phyloP scores from a whole-genome alignment of 1,140 invertebrate species.

The Archivesica marissinica region DNA sequence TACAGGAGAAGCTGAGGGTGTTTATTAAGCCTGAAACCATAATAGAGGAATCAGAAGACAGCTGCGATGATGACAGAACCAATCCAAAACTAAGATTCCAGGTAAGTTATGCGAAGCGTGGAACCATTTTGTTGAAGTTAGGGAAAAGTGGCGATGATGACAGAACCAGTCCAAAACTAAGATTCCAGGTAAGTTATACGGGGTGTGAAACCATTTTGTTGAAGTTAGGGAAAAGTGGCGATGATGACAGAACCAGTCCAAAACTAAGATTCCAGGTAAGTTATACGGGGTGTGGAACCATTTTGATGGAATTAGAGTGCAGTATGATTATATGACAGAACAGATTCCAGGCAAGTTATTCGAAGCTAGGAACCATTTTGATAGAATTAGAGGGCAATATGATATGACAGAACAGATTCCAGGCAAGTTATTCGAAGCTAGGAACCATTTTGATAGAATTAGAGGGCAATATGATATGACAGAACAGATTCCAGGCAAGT shows the following conservation, averaged over 20 bases:
- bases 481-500: no score
- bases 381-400: no score
- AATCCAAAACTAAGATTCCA: constrained; percentile 42
- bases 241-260: constrained; percentile 46
- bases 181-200: constrained; percentile 21
- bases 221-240: constrained; percentile 18
- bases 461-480: no score
- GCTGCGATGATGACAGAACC: constrained; percentile 57
- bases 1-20: constrained; percentile 25
- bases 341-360: no score
- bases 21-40: constrained; percentile 54
- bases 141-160: constrained; percentile 52
- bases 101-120: neutral
- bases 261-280: constrained; percentile 42
- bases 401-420: no score
- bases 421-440: no score
- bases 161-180: constrained; percentile 53
- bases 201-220: constrained; percentile 26
- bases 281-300: no score
- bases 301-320: no score
- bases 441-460: no score
- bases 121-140: constrained; percentile 15
- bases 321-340: no score
- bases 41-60: constrained; percentile 59
- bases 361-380: no score